Evolutionary conservation across 2,888 invertebrate species (phyloP), one percentile per base, ranked within the genome.

Genomic region (Blastobasis adustella): DNA sequence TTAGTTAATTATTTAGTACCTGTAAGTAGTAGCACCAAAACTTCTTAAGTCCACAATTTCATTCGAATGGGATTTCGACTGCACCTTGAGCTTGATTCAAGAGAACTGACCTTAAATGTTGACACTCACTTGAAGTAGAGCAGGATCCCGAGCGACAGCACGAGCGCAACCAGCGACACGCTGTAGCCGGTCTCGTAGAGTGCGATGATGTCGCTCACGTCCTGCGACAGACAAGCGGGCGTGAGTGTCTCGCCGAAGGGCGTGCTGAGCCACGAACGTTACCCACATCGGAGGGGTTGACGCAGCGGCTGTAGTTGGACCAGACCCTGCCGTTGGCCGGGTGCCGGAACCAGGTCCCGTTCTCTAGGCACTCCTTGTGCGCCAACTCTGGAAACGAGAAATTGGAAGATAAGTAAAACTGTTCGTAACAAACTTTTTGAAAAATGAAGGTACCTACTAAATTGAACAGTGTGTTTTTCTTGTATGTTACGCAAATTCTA

Each of bases 231-330:
- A 36, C 45, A 9, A 6, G n/a, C 6, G 3, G 10, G 5, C n/a
- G 9, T 41, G 8, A 8, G 45, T 5, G 44, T 45, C 37, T 49
- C 39, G 8, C 8, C 4, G 10, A 8, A 51, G 10, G 10, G 37
- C 39, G 6, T 6, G 40, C 43, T 9, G 23, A 23, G 23, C 23
- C 23, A 23, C 23, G 23, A 23, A 23, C 23, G 23, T 90, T 87
- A 79, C 92, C 92, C 56, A 96, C 92, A 52, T 85, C 82, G 55
- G 83, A 86, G 9, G 79, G 71, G 48, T 73, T 93, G 55, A 97
- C 89, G 82, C 97, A 97, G 45, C 94, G 94, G 50, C 96, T 96
- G 84, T 97, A 97, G 86, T 97, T 97, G 63, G 96, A 95, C 96
- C 97, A 97, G 37, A 93, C 90, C 65, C 89, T 90, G 69, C 94